phyloP scores from a whole-genome alignment of 2,113 vertebrate genomes.

The Uria aalge region DNA sequence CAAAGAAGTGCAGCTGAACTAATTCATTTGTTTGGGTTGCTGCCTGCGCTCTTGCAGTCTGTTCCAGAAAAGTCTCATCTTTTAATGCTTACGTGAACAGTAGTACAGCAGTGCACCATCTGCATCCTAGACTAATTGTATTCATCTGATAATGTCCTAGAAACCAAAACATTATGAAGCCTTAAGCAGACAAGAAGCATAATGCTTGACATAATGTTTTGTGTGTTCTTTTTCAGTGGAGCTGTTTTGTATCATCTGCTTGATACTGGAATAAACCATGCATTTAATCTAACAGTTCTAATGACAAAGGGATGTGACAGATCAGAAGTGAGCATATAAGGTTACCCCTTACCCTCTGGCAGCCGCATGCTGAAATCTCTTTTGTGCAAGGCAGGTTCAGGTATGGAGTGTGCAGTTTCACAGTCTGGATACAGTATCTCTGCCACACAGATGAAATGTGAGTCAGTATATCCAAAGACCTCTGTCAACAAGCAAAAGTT shows the following conservation, averaged over 20 bases:
- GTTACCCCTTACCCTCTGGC: not conserved
- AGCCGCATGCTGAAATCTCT: not conserved
- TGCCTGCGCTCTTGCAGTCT: not conserved
- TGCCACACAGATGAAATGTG: not conserved
- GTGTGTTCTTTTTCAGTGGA: not conserved
- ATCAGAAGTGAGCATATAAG: not conserved
- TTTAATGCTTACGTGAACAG: not conserved
- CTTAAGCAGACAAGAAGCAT: not conserved
- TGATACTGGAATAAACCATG: not conserved
- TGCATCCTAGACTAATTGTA: not conserved
- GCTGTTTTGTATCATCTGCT: not conserved
- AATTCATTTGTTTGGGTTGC: not conserved
- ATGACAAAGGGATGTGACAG: not conserved
- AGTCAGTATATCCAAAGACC: not conserved
- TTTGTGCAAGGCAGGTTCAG: not conserved
- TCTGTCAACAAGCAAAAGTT: not conserved
- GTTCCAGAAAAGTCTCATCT: not conserved
- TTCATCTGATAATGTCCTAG: not conserved
- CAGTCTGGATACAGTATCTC: not conserved
- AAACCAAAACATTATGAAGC: not conserved
- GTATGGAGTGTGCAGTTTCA: not conserved
- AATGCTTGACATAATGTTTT: not conserved
- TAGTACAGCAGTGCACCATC: not conserved
- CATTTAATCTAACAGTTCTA: not conserved
- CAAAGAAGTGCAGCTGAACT: not conserved